Percentiles rank a stretch among this genome's conserved stretches.
These are phyloP conservation scores for Drosophila jambulina DNA, from an alignment of 1,140 invertebrate genomes.

Conservation along the genomic window DNA sequence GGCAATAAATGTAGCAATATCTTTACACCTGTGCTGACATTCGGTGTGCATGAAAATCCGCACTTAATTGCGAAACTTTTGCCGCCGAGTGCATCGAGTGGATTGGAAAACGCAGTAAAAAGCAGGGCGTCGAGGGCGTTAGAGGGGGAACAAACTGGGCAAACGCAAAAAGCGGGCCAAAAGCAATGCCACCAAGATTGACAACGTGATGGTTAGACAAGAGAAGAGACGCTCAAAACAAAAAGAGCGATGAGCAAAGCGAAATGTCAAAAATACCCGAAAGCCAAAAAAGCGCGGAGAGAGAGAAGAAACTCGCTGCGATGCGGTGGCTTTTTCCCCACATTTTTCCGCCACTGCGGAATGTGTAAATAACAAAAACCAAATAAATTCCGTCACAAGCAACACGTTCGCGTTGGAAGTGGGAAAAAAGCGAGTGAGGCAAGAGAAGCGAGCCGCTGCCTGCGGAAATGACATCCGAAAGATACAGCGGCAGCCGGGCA, in stretches of 20 bases:
- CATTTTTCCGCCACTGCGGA: constrained; percentile 55
- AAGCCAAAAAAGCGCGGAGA: constrained; percentile 51
- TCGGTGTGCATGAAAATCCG: constrained; percentile 27
- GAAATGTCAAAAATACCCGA: constrained; percentile 82
- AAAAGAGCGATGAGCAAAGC: constrained; percentile 79
- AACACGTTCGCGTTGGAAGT: constrained; percentile 67
- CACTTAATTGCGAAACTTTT: constrained; percentile 34
- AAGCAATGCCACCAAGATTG: constrained; percentile 81
- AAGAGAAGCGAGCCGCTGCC: constrained; percentile 42
- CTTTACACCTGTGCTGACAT: constrained; percentile 41
- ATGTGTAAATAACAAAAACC: constrained; percentile 82
- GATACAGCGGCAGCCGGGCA: constrained; percentile 41
- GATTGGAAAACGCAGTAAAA: constrained; percentile 28
- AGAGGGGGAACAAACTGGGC: constrained; percentile 42
- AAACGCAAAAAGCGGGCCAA: constrained; percentile 63
- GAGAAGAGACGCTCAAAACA: constrained; percentile 77
- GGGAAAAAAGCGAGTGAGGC: constrained; percentile 48
- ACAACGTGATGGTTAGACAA: constrained; percentile 80
- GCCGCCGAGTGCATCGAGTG: constrained; percentile 24
- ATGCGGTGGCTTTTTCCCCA: constrained; percentile 30
- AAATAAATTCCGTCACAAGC: constrained; percentile 82
- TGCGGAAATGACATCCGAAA: constrained; percentile 55
- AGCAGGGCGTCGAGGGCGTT: constrained; percentile 41
- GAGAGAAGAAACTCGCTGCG: constrained; percentile 58
- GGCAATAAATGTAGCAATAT: constrained; percentile 16